Conservation (phyloP, 2,888 invertebrate genomes). For the Emesis furor region DNA sequence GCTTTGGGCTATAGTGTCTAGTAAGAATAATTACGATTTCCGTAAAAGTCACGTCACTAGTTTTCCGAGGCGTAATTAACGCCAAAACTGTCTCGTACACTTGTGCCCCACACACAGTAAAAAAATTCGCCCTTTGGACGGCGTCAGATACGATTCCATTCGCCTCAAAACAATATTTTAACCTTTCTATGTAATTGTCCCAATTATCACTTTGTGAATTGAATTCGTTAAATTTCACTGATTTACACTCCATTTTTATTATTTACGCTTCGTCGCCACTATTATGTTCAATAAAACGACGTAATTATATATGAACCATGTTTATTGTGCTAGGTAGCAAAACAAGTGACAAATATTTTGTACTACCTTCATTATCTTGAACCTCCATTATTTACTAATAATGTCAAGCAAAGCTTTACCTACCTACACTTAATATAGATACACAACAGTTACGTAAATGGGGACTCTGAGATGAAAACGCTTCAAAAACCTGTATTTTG, state of each 20-base stretch:
- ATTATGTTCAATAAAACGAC: too few species aligned
- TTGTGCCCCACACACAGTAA: constrained; percentile 48
- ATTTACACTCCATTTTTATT: too few species aligned
- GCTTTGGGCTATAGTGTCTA: not conserved
- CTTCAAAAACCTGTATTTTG: too few species aligned
- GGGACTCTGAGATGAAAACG: too few species aligned
- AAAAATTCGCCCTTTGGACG: constrained; percentile 28
- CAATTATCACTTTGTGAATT: too few species aligned
- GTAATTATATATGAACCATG: too few species aligned
- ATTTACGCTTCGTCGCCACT: too few species aligned
- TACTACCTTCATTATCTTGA: constrained; percentile 12
- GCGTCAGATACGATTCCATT: not conserved
- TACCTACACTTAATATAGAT: constrained; percentile 7
- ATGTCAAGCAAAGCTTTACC: not conserved
- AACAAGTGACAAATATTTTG: too few species aligned
- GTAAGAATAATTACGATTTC: constrained; percentile 1
- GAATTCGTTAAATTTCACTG: too few species aligned
- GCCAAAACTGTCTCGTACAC: constrained; percentile 39
- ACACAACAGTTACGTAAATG: too few species aligned
- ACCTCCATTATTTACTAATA: not conserved
- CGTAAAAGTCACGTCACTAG: not conserved
- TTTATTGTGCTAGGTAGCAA: too few species aligned
- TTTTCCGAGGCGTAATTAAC: constrained; percentile 13
- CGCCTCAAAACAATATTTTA: not conserved
- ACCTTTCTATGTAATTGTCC: too few species aligned